phyloP scores from a whole-genome alignment of 2,888 invertebrate genomes.

The Lithophane semibrunnea region DNA sequence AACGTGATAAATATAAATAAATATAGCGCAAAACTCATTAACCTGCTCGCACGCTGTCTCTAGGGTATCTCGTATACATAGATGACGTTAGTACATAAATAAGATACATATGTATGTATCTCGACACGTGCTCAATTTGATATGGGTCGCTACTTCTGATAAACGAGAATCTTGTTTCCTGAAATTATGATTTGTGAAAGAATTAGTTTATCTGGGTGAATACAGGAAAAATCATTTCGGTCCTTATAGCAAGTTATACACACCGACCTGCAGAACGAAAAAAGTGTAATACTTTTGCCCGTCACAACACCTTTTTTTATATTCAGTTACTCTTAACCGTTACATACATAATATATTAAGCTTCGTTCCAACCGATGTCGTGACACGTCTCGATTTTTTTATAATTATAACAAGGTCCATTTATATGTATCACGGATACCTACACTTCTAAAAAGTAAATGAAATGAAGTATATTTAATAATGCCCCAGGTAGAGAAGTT shows the following conservation, averaged over 20 bases:
- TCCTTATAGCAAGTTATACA: neutral
- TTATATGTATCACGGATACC: too few relatives aligned
- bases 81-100: neutral
- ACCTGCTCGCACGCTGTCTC: constrained; percentile 22
- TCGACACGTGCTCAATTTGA: constrained; percentile 21
- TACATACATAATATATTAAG: too few relatives aligned
- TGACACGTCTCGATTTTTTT: too few relatives aligned
- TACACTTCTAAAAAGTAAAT: neutral
- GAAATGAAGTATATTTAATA: neutral
- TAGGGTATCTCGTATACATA: neutral
- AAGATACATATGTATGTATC: neutral
- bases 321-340: neutral
- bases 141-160: constrained; percentile 29
- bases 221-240: neutral
- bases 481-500: neutral
- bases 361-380: neutral
- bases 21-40: constrained; percentile 24
- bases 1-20: neutral
- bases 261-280: too few relatives aligned
- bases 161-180: constrained; percentile 9
- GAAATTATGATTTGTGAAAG: constrained; percentile 28
- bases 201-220: neutral
- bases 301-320: neutral
- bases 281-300: too few relatives aligned
- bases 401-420: too few relatives aligned